Conservation (phyloP, 2,888 invertebrate genomes). For the Drepana falcataria region DNA sequence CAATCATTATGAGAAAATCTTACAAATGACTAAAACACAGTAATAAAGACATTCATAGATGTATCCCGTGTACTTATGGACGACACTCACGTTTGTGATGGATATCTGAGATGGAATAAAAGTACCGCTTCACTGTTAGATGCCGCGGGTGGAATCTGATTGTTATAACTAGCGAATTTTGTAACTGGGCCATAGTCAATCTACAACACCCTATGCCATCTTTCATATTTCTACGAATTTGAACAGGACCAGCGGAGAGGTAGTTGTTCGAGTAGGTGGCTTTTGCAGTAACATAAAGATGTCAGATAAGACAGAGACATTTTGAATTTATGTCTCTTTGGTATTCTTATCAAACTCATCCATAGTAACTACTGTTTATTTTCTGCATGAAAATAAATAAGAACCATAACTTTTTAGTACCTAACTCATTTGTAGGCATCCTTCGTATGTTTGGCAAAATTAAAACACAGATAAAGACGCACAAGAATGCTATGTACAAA, state of each 20-base stretch:
- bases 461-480: not conserved
- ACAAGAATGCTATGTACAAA: not conserved
- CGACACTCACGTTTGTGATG: constrained; percentile 76
- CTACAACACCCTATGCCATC: constrained; percentile 16
- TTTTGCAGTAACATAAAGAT: not conserved
- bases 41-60: constrained; percentile 79
- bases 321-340: not conserved
- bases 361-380: not conserved
- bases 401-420: not conserved
- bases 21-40: constrained; percentile 73
- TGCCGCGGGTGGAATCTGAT: constrained; percentile 62
- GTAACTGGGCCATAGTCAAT: constrained; percentile 18
- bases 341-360: not conserved
- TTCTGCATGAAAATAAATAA: not conserved
- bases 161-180: constrained; percentile 51
- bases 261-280: not conserved
- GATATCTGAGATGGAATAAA: constrained; percentile 73
- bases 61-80: constrained; percentile 70
- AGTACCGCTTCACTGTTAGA: constrained; percentile 70
- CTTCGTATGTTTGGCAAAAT: not conserved
- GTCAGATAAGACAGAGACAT: not conserved
- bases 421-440: not conserved
- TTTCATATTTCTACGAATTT: not conserved
- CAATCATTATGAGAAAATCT: constrained; percentile 80
- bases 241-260: not conserved